Evolutionary conservation across 1,140 invertebrate genomes (phyloP), one percentile per base, ranked within the genome.

Genomic region (Tyrophagus putrescentiae): DNA sequence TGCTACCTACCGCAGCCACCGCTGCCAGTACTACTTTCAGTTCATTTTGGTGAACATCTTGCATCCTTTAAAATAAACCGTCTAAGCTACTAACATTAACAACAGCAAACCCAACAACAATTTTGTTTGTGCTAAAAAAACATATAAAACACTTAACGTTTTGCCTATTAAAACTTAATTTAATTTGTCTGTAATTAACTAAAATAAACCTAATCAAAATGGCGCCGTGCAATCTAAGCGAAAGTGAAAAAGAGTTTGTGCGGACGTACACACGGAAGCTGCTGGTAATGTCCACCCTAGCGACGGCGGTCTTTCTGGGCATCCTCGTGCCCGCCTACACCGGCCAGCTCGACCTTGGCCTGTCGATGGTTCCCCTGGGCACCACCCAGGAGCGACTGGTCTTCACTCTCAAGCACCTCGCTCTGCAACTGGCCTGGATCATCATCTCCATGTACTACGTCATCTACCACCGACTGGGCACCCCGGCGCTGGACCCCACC

Each of bases 401-500:
- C 7, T 54, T n/a, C 25, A 31, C 28, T 7, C 33, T 57, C 7
- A 52, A 50, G 9, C 56, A 57, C 31, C 16, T 57, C 13, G 27
- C 29, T 9, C 31, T 39, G 11, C 28, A 33, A n/a, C 11, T 57
- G 13, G 4, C 21, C 6, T 57, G 56, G 56, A 4, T 57, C 9
- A 33, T 57, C 11, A 7, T 57, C 7, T 33, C 28, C 6, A 41
- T 16, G 29, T 57, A 41, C 7, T 57, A 16, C 18, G 56, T 57
- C 4, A 57, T 57, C 7, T 6, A 6, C 7, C 25, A 57, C 11
- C 31, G 56, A 7, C 13, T 57, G 6, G 21, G 21, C 21, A 33
- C 56, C 6, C 56, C 56, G 11, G 56, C 56, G 9, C 25, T 57
- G 7, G 32, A 57, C 21, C 56, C 56, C 21, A 57, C 11, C 18